Evolutionary conservation across 53 echinoderm and acorn worm species (phyloP).

Genomic region (Arbacia lixula): DNA sequence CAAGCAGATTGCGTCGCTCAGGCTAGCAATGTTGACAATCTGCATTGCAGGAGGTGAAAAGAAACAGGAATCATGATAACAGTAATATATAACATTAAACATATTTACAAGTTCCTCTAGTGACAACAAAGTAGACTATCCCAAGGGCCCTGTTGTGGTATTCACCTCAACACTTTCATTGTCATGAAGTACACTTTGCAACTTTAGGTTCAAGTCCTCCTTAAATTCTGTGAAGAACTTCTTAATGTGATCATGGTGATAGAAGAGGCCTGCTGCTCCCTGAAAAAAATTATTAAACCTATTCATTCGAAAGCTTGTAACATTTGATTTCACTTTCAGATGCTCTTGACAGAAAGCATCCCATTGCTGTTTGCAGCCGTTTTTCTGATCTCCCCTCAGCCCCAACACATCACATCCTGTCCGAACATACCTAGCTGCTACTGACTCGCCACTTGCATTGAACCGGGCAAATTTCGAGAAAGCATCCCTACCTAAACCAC

Average conservation of each 20-base stretch:
- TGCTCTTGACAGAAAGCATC: constrained; percentile 50
- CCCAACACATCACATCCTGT: constrained; percentile 65
- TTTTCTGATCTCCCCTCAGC: constrained; percentile 61
- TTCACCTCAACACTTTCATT: constrained; percentile 12
- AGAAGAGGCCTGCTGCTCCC: constrained; percentile 56
- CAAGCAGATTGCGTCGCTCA: too few relatives aligned
- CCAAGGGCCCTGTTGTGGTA: constrained; percentile 45
- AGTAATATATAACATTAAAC: too few relatives aligned
- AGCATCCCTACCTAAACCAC: constrained; percentile 47
- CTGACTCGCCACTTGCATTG: constrained; percentile 45
- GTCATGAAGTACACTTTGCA: constrained; percentile 57
- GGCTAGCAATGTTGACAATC: too few relatives aligned
- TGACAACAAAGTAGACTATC: constrained; percentile 35
- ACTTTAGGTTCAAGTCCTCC: constrained; percentile 52
- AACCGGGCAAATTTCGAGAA: constrained; percentile 43
- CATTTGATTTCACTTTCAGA: constrained; percentile 25
- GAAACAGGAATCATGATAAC: too few relatives aligned
- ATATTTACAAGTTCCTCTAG: too few relatives aligned
- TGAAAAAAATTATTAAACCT: constrained; percentile 62
- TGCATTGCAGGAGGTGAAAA: too few relatives aligned
- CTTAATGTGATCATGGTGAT: constrained; percentile 38
- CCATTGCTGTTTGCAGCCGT: constrained; percentile 56
- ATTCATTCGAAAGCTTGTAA: constrained; percentile 64
- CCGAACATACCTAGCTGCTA: constrained; percentile 24
- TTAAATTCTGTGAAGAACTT: constrained; percentile 44